Percentiles rank a stretch among this genome's conserved stretches.
Conservation (phyloP, 2,113 vertebrate species). For the Cisticola juncidis region DNA sequence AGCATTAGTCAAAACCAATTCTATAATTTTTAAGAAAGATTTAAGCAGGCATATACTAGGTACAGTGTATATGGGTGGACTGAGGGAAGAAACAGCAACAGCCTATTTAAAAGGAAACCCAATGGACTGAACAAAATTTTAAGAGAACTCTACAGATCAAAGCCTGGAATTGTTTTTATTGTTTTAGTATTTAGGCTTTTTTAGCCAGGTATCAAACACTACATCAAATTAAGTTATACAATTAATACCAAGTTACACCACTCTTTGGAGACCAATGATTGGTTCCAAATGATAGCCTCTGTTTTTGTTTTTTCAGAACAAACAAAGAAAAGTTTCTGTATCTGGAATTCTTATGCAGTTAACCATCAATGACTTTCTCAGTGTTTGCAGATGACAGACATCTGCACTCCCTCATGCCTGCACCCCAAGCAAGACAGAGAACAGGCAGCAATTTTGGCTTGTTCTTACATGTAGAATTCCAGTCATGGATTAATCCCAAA, state of each 20-base stretch:
- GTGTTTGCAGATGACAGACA: neutral
- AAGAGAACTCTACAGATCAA: neutral
- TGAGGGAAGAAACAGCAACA: neutral
- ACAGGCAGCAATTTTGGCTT: neutral
- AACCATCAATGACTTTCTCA: neutral
- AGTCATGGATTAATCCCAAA: neutral
- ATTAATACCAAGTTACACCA: neutral
- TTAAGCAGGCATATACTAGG: neutral
- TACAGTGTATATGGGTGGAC: neutral
- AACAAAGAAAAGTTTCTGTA: neutral
- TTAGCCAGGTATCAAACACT: neutral
- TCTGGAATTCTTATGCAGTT: neutral
- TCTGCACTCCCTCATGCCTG: neutral
- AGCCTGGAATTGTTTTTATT: neutral
- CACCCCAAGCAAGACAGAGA: neutral
- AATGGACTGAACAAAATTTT: neutral
- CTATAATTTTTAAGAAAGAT: neutral
- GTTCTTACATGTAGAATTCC: neutral
- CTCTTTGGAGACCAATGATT: neutral
- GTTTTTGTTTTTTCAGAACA: neutral
- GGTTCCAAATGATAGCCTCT: neutral
- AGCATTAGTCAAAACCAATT: neutral
- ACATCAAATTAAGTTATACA: neutral
- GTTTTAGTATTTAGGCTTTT: neutral
- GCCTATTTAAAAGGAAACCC: neutral